Evolutionary conservation across 92 coral and sea anemone genomes (phyloP), one percentile per base, ranked within the genome.

Genomic region (Ricordea florida): DNA sequence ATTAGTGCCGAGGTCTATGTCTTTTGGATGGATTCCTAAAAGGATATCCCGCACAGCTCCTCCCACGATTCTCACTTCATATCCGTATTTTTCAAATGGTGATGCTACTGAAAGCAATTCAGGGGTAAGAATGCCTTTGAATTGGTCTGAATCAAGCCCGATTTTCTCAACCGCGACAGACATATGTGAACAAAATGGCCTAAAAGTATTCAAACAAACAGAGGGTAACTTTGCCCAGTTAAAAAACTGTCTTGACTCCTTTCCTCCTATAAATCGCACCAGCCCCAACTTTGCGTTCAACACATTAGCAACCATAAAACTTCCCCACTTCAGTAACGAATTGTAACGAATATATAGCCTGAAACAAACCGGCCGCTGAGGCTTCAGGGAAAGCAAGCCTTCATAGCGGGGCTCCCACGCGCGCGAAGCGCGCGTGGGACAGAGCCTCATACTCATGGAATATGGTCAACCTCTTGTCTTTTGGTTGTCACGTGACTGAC

Each of bases 41-140:
- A 96, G 86, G 17, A 96, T 64, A 38, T 96, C 99, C 47, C 99
- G 86, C 9, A 96, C 97, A 6, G 94, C 99, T 23, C 99, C 99
- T 30, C 99, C 99, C 24, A 96, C 96, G 15, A 96, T 82, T 49
- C 99, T 90, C 0, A 96, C 50, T 13, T 96, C 97, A 38, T 82
- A 96, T 15, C 93, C 97, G 28, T 75, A 65, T 43, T 80, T 61
- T n/a, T 48, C 69, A 60, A 96, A 89, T 3, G 89, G 96, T 14
- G 82, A 49, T 13, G 93, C 66, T 0, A 96, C 56, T 21, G 85
- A 79, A 25, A 72, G 63, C 16, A 96, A 69, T 23, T 92, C 97
- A 34, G 96, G 93, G 37, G 97, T 92, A 4, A 91, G 85, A 17
- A 92, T 79, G 18, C 78, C 66, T 76, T 91, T 57, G 38, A 96